These are phyloP conservation scores for Nowickia ferox DNA, from an alignment of 2,888 invertebrate species.

Conservation along the genomic window DNA sequence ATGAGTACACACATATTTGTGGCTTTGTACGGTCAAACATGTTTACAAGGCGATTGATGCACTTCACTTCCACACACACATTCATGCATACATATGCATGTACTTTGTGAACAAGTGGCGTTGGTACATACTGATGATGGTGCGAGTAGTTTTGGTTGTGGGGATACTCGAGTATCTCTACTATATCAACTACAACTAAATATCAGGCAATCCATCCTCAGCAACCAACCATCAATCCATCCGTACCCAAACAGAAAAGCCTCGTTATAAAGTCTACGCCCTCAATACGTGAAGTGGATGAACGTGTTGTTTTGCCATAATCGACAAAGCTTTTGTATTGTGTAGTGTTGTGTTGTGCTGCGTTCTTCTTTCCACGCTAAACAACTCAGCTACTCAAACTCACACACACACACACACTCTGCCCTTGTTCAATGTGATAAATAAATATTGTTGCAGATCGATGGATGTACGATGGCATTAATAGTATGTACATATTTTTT, in stretches of 20 bases:
- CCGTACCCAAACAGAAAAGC: constrained; percentile 71
- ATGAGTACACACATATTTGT: neutral
- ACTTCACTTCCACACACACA: constrained; percentile 38
- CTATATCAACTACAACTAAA: constrained; percentile 66
- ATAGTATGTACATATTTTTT: constrained; percentile 42
- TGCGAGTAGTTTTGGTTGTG: constrained; percentile 12
- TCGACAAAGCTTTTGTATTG: constrained; percentile 59
- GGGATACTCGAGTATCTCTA: constrained; percentile 49
- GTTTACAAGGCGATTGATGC: constrained; percentile 56
- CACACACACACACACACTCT: neutral
- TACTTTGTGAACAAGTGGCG: too few relatives aligned
- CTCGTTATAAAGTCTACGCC: constrained; percentile 76
- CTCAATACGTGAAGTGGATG: constrained; percentile 74
- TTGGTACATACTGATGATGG: neutral
- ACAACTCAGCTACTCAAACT: constrained; percentile 49
- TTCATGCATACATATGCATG: neutral
- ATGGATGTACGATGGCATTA: constrained; percentile 61
- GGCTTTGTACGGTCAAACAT: constrained; percentile 31
- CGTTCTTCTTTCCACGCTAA: constrained; percentile 49
- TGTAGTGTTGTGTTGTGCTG: constrained; percentile 7
- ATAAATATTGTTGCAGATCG: constrained; percentile 47
- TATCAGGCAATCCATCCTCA: constrained; percentile 59
- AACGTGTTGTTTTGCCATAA: constrained; percentile 71
- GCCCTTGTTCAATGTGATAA: constrained; percentile 7
- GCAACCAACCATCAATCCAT: constrained; percentile 60